Conservation (phyloP, 1,140 invertebrate species). For the Asobara japonica region DNA sequence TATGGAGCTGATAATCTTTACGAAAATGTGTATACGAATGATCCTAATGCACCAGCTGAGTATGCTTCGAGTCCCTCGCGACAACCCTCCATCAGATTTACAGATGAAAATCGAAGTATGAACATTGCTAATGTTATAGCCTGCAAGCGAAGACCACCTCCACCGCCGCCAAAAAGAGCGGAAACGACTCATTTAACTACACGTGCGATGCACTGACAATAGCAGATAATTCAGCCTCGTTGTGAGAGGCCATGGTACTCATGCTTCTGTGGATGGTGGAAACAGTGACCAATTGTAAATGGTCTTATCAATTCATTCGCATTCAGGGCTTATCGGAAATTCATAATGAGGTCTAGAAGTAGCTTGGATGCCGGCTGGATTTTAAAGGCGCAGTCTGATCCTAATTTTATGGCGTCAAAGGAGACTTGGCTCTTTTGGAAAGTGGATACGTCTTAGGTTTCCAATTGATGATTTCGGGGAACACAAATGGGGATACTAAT, state of each 20-base stretch:
- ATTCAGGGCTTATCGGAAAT: background rate
- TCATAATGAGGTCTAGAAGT: background rate
- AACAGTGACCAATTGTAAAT: slow-evolving; percentile 30
- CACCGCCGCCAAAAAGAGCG: slow-evolving; percentile 81
- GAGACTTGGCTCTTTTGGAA: no score
- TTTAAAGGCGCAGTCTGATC: slow-evolving; percentile 2
- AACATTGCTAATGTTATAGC: slow-evolving; percentile 57
- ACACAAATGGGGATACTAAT: no score
- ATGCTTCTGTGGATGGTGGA: slow-evolving; percentile 61
- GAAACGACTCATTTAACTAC: slow-evolving; percentile 78
- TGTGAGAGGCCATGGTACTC: slow-evolving; percentile 56
- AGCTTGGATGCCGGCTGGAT: background rate
- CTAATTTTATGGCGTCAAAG: background rate
- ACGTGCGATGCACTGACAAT: slow-evolving; percentile 65
- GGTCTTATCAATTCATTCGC: background rate
- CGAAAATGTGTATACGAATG: slow-evolving; percentile 70
- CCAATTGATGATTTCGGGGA: no score
- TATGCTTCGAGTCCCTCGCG: slow-evolving; percentile 62
- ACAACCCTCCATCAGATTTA: slow-evolving; percentile 51
- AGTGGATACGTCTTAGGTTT: no score
- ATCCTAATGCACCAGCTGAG: slow-evolving; percentile 59
- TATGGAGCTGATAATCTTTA: slow-evolving; percentile 77
- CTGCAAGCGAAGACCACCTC: slow-evolving; percentile 74
- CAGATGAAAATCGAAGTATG: slow-evolving; percentile 53
- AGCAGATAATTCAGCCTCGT: slow-evolving; percentile 59